phyloP scores from a whole-genome alignment of 2,113 vertebrate species.

The Willisornis vidua region DNA sequence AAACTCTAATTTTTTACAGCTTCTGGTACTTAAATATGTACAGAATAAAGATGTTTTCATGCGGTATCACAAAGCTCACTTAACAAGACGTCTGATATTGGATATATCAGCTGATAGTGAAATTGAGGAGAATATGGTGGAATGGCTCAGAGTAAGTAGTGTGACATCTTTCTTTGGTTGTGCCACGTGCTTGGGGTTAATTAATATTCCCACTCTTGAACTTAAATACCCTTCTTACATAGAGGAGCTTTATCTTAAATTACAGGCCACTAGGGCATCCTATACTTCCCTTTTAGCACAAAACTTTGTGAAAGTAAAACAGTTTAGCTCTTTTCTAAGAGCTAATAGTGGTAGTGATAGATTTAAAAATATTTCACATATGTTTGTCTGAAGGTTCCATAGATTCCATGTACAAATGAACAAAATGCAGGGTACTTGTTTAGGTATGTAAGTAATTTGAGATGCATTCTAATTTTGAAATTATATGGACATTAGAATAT shows the following conservation, averaged over 20 bases:
- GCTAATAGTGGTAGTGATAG: background rate
- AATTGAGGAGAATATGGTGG: conserved; percentile 99
- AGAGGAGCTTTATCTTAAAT: background rate
- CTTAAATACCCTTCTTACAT: background rate
- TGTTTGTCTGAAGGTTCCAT: background rate
- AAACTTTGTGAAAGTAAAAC: background rate
- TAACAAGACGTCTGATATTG: conserved; percentile 95
- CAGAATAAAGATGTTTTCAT: conserved; percentile 99
- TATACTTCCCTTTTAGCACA: background rate
- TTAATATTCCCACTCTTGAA: background rate
- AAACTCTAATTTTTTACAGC: conserved; percentile 74
- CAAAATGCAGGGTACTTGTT: background rate
- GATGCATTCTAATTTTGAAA: background rate
- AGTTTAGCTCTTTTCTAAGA: background rate
- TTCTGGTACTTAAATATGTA: conserved; percentile 97
- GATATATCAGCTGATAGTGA: conserved; percentile 99
- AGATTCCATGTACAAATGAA: background rate
- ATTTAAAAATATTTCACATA: background rate
- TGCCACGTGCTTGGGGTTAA: background rate
- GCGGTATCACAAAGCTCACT: conserved; percentile 98
- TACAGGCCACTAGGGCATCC: background rate
- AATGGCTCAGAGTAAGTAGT: conserved; percentile 94
- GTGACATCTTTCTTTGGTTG: background rate
- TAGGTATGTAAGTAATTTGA: background rate
- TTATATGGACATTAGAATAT: background rate